Conservation (phyloP, 2,797 vertebrate genomes). For the Myotis planiceps region DNA sequence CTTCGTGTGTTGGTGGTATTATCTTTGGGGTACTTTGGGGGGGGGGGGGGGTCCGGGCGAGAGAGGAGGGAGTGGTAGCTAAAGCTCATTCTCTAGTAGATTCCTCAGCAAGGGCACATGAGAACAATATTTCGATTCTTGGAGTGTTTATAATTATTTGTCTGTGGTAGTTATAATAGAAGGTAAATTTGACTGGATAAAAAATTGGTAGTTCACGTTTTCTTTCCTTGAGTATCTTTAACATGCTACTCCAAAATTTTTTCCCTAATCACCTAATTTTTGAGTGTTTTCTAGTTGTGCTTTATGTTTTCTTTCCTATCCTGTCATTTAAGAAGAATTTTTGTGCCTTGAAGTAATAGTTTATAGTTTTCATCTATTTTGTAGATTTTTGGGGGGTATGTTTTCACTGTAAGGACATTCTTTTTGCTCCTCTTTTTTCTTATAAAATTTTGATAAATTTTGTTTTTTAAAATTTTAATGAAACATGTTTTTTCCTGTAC, state of each 20-base stretch:
- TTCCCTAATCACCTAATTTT: background rate
- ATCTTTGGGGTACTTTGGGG: too few species aligned
- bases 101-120: background rate
- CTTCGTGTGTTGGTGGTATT: too few species aligned
- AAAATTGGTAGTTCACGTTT: background rate
- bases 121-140: background rate
- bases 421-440: background rate
- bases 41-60: fast-evolving
- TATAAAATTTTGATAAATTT: background rate
- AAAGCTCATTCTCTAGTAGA: background rate
- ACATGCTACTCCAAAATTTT: background rate
- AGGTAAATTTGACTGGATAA: background rate
- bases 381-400: background rate
- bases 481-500: background rate
- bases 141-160: background rate
- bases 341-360: background rate
- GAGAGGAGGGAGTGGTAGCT: background rate
- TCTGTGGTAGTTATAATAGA: background rate
- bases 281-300: background rate
- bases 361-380: background rate
- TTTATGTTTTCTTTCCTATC: background rate
- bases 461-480: background rate
- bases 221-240: background rate
- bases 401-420: background rate
- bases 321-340: background rate